These are phyloP conservation scores for Laupala kohalensis DNA, from an alignment of 1,140 invertebrate species.

Conservation along the genomic window DNA sequence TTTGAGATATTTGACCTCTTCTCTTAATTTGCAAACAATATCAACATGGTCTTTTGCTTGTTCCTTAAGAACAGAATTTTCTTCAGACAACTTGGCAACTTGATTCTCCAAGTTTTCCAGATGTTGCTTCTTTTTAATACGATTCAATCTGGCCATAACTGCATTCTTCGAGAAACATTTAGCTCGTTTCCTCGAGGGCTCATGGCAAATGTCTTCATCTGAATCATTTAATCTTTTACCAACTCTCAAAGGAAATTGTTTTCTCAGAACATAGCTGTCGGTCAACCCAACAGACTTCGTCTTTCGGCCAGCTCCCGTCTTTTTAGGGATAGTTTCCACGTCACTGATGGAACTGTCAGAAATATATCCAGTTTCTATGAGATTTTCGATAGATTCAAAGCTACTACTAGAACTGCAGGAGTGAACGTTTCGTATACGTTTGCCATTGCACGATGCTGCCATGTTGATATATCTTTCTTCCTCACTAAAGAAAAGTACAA, in stretches of 20 bases:
- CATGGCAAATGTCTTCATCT: not conserved
- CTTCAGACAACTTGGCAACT: constrained; percentile 26
- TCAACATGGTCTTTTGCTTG: constrained; percentile 31
- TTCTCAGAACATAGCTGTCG: not conserved
- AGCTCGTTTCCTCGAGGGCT: constrained; percentile 23
- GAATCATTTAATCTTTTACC: not conserved
- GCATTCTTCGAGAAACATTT: constrained; percentile 33
- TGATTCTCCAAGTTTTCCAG: constrained; percentile 37
- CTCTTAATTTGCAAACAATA: constrained; percentile 30
- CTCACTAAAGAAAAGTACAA: too few species aligned
- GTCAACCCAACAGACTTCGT: not conserved
- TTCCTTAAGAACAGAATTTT: constrained; percentile 33
- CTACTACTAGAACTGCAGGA: not conserved
- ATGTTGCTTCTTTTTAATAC: constrained; percentile 41
- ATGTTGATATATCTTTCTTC: too few species aligned
- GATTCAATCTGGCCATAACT: constrained; percentile 40
- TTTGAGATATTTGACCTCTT: constrained; percentile 36
- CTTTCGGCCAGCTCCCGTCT: not conserved
- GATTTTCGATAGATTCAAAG: not conserved
- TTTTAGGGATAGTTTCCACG: not conserved
- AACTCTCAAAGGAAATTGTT: not conserved
- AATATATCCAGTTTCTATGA: not conserved
- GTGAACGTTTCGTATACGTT: not conserved
- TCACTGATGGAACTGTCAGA: not conserved
- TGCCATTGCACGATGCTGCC: not conserved